These are phyloP conservation scores for Indicator maculatus DNA, from an alignment of 2,113 vertebrate species.

Conservation along the genomic window DNA sequence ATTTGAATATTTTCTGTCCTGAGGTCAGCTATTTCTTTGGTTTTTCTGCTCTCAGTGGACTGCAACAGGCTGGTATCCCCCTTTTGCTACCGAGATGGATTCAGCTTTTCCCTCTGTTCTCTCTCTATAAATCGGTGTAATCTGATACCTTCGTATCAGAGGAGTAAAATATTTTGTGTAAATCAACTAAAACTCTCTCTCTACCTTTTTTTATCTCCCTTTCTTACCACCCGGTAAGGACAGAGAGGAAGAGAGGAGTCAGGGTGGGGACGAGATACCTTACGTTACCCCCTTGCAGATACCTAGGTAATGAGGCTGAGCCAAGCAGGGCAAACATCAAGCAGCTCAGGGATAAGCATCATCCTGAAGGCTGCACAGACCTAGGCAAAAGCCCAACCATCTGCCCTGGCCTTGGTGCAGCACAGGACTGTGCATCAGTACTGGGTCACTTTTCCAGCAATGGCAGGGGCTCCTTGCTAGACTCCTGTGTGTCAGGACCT, in stretches of 20 bases:
- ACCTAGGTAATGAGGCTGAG: not conserved
- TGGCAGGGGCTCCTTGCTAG: not conserved
- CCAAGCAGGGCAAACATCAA: not conserved
- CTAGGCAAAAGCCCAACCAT: not conserved
- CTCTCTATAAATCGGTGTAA: too few relatives aligned
- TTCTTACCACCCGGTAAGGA: too few relatives aligned
- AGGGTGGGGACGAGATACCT: too few relatives aligned
- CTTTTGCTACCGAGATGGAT: not conserved
- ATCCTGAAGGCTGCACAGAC: not conserved
- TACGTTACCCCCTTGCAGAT: too few relatives aligned
- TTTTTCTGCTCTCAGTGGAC: not conserved
- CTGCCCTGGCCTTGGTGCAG: not conserved
- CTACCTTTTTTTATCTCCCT: too few relatives aligned
- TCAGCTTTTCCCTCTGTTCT: too few relatives aligned
- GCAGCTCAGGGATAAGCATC: not conserved
- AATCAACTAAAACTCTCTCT: too few relatives aligned
- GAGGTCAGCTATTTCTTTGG: not conserved
- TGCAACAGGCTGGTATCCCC: not conserved
- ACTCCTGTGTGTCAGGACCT: fast-evolving
- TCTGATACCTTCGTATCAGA: too few relatives aligned
- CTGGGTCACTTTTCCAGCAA: not conserved
- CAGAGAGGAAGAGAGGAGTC: too few relatives aligned
- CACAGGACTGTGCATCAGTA: fast-evolving
- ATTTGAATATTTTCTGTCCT: not conserved
- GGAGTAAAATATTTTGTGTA: too few relatives aligned